phyloP scores from a whole-genome alignment of 2,797 vertebrate genomes.

The Enteromius fasciolatus region DNA sequence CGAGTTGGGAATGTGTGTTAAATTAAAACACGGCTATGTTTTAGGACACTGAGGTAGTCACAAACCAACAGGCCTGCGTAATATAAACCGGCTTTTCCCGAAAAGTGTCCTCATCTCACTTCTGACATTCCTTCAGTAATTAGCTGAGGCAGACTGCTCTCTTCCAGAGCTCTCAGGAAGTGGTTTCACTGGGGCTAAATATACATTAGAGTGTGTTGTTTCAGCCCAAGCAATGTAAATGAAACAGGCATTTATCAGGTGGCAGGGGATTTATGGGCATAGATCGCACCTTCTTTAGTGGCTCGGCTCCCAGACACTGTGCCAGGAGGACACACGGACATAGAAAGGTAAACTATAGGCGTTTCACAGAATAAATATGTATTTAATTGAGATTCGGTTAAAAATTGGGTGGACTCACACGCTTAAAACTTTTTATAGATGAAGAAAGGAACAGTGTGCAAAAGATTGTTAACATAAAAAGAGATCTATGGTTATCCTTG shows the following conservation, averaged over 20 bases:
- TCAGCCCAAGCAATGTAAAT: slow-evolving; percentile 51
- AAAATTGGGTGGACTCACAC: slow-evolving; percentile 5
- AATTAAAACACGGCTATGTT: slow-evolving; percentile 35
- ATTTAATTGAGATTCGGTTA: neutral
- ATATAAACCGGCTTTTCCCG: slow-evolving; percentile 30
- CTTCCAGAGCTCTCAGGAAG: slow-evolving; percentile 52
- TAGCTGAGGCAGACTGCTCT: slow-evolving; percentile 47
- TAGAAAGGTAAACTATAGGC: slow-evolving; percentile 12
- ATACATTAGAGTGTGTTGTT: slow-evolving; percentile 57
- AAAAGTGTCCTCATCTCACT: slow-evolving; percentile 53
- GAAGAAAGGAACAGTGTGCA: slow-evolving; percentile 2
- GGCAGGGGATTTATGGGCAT: slow-evolving; percentile 57
- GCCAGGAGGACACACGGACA: slow-evolving; percentile 11
- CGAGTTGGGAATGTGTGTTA: slow-evolving; percentile 36
- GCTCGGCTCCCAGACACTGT: slow-evolving; percentile 28
- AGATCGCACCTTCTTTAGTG: slow-evolving; percentile 58
- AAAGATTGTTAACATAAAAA: slow-evolving; percentile 30
- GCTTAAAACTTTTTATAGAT: neutral
- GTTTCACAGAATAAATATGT: slow-evolving; percentile 17
- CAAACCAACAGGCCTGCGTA: slow-evolving; percentile 27
- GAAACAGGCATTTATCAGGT: slow-evolving; percentile 62
- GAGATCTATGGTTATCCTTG: slow-evolving; percentile 30
- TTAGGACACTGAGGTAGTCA: slow-evolving; percentile 30
- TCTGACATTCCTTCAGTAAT: slow-evolving; percentile 44
- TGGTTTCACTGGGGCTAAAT: slow-evolving; percentile 46